These are phyloP conservation scores for Lymantria dispar DNA, from an alignment of 2,888 invertebrate genomes.

Conservation along the genomic window DNA sequence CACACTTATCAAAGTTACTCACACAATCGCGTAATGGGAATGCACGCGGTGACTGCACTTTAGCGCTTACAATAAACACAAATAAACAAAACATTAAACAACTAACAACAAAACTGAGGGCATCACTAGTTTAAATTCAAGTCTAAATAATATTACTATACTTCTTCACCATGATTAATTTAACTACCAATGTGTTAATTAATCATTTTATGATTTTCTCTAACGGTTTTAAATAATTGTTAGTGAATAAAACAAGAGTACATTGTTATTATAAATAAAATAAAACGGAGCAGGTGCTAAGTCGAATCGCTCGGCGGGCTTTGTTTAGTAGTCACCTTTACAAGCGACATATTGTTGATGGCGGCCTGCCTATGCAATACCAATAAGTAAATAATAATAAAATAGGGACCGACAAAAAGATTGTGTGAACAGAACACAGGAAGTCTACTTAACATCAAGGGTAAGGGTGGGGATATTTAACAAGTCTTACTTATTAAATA, in stretches of 20 bases:
- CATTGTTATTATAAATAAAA: constrained; percentile 30
- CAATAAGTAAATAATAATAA: constrained; percentile 78
- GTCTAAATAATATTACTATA: constrained; percentile 9
- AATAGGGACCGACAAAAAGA: constrained; percentile 64
- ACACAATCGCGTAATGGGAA: constrained; percentile 67
- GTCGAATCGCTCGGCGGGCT: constrained; percentile 67
- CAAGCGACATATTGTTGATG: constrained; percentile 78
- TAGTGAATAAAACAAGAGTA: constrained; percentile 19
- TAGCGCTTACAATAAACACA: constrained; percentile 80
- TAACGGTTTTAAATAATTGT: constrained; percentile 18
- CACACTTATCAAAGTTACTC: constrained; percentile 51
- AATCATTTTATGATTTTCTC: constrained; percentile 17
- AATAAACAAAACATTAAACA: constrained; percentile 77
- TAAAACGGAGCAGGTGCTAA: constrained; percentile 70
- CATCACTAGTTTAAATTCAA: constrained; percentile 54
- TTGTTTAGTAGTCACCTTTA: constrained; percentile 79
- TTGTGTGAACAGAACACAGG: constrained; percentile 73
- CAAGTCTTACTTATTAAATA: constrained; percentile 12
- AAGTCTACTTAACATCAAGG: constrained; percentile 66
- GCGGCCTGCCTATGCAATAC: constrained; percentile 72
- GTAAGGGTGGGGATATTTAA: constrained; percentile 42
- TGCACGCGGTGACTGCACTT: constrained; percentile 82
- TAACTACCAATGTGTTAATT: constrained; percentile 14
- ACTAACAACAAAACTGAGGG: constrained; percentile 57
- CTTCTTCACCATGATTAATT: constrained; percentile 17